Evolutionary conservation across 1,140 invertebrate genomes (phyloP).

Genomic region (Teleogryllus occipitalis): DNA sequence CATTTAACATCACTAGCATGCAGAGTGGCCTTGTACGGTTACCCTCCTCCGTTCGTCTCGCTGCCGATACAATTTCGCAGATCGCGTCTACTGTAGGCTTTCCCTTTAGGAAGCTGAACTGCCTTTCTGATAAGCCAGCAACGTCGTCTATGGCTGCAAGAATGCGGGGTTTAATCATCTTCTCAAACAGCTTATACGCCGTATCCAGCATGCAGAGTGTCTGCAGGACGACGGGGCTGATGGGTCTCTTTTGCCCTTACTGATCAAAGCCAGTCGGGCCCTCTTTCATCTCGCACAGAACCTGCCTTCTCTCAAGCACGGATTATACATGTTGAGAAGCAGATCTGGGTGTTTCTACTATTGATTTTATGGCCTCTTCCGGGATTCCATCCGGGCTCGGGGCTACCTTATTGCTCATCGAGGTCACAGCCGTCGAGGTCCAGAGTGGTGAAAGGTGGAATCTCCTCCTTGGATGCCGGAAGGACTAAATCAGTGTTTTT

Average conservation of each 20-base stretch:
- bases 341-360: no score
- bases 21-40: slow-evolving; percentile 9
- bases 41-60: slow-evolving; percentile 6
- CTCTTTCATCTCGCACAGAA: no score
- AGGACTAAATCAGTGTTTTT: no score
- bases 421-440: no score
- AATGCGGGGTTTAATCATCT: slow-evolving; percentile 22
- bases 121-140: slow-evolving; percentile 19
- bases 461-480: no score
- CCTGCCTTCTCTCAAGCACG: no score
- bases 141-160: slow-evolving; percentile 14
- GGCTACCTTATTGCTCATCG: no score
- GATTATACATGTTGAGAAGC: no score
- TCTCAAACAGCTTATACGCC: slow-evolving; percentile 26
- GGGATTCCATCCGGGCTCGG: no score
- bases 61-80: slow-evolving; percentile 11
- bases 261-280: slow-evolving; percentile 18
- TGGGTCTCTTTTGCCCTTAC: slow-evolving; percentile 19
- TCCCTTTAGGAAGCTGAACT: slow-evolving; percentile 26
- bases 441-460: no score
- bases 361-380: no score
- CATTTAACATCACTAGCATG: slow-evolving; percentile 26
- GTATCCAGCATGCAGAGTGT: slow-evolving; percentile 28
- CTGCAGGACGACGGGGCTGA: slow-evolving; percentile 22
- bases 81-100: slow-evolving; percentile 25